Evolutionary conservation across 2,888 invertebrate genomes (phyloP), one percentile per base, ranked within the genome.

Genomic region (Apocheima hispidaria): DNA sequence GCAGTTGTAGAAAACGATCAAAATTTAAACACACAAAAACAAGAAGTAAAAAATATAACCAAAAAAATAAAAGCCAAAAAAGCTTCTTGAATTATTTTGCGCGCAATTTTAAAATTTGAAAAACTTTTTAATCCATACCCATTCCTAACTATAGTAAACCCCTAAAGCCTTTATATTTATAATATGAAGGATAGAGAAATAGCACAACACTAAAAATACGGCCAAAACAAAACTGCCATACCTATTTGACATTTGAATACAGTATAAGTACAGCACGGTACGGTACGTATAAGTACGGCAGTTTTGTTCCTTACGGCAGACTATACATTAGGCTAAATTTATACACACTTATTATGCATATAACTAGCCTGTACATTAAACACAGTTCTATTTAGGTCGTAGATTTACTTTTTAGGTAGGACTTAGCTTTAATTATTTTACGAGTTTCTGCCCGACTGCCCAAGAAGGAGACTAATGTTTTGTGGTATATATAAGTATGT

Each of bases 121-220:
- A 35, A 35, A 9, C 12, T n/a, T 43, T 30, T 38, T 3, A 53
- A 33, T 20, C 4, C 28, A n/a, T 40, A 52, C 14, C 9, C 10
- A 16, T 35, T 26, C 6, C n/a, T 35, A 43, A 44, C n/a, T n/a
- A n/a, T 40, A 51, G 16, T 12, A 33, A 26, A 26, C 30, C 63
- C 40, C 59, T 62, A 57, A 60, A 64, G 75, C 86, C 88, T 87
- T 87, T 86, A 90, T 90, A 90, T 88, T 73, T 67, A 55, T 64
- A 82, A 89, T 90, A 90, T 86, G 81, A 87, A 87, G 88, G 86
- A 83, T 81, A 90, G 89, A 84, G 87, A 81, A 52, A 48, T 52
- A 62, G 48, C 28, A 57, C 71, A 62, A 62, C 62, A 68, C 61
- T 49, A 69, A 55, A 12, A 35, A 46, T 20, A 35, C 60, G 65